Evolutionary conservation across 2,113 vertebrate genomes (phyloP), one percentile per base, ranked within the genome.

Genomic region (Paracanthobrama guichenoti): DNA sequence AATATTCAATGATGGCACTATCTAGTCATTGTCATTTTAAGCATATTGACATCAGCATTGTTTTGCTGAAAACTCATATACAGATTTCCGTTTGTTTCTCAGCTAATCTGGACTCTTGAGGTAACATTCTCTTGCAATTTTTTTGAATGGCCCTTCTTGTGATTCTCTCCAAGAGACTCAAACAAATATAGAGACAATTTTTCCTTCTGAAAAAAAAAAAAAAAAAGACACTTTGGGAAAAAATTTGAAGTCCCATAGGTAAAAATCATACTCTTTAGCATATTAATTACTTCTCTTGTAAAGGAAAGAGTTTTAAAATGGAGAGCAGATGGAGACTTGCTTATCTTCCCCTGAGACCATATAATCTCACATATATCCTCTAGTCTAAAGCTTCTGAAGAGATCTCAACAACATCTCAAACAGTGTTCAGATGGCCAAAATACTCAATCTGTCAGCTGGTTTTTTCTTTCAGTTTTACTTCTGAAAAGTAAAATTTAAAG

Each of bases 1-100:
- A 67, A 50, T 80, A 66, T 80, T 67, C 44, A 80, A 28, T 35
- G 79, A 35, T 1, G 11, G 44, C 60, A 66, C 78, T 66, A 53
- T 50, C 2, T 50, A 22, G 16, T 67, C 18, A 35, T 50, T 67
- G 18, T 48, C 0, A 26, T 64, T 18, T 46, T 1, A 77, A 57
- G 11, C 11, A 16, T 24, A 60, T 60, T 78, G 31, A 24, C 53
- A 16, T 22, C 11, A 18, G 74, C 20, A 57, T 14, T 57, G 16
- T 39, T 57, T 76, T 4, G 28, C 18, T 57, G 22, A 71, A 69
- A 42, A 71, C 2, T 35, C 2, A 22, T 12, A 3, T 26, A 13
- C 24, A 13, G 12, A 26, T 55, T 5, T 12, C 24, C 1, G 60
- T 26, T 28, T 26, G 60, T 26, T 69, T 69, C 39, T 69, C 3